A percentile compares a stretch with the other conserved stretches of the same genome.
Evolutionary conservation across 2,113 vertebrate species (phyloP).

Genomic region (Callithrix jacchus): DNA sequence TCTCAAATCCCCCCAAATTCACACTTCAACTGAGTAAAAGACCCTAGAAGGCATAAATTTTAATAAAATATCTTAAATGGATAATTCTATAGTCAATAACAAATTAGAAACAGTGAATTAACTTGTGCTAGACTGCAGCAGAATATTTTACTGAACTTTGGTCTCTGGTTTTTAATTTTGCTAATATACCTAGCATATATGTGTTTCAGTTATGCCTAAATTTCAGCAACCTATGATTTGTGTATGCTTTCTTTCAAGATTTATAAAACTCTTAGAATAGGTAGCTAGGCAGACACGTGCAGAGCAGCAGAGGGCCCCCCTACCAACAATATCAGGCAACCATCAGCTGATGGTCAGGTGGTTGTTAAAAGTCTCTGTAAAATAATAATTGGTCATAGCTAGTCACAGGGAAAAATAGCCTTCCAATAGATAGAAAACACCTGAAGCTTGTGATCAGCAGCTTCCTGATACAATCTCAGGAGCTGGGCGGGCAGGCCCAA

Average conservation of each 20-base stretch:
- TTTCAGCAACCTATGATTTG: not conserved
- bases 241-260: slow-evolving; percentile 1
- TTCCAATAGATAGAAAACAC: too few species aligned
- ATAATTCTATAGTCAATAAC: not conserved
- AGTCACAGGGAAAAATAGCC: too few species aligned
- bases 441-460: too few species aligned
- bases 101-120: slow-evolving; percentile 32
- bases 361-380: too few species aligned
- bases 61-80: not conserved
- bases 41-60: not conserved
- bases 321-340: too few species aligned
- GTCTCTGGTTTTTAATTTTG: not conserved
- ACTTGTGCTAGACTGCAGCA: not conserved
- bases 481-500: too few species aligned
- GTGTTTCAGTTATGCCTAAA: not conserved
- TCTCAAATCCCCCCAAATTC: not conserved
- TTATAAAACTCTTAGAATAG: not conserved
- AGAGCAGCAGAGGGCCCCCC: too few species aligned
- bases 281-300: too few species aligned
- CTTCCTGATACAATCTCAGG: too few species aligned
- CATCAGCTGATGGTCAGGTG: too few species aligned
- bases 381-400: too few species aligned
- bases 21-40: not conserved
- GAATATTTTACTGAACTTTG: slow-evolving; percentile 17
- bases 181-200: rapidly evolving